phyloP scores from a whole-genome alignment of 2,888 invertebrate species.

The Eupithecia subfuscata region DNA sequence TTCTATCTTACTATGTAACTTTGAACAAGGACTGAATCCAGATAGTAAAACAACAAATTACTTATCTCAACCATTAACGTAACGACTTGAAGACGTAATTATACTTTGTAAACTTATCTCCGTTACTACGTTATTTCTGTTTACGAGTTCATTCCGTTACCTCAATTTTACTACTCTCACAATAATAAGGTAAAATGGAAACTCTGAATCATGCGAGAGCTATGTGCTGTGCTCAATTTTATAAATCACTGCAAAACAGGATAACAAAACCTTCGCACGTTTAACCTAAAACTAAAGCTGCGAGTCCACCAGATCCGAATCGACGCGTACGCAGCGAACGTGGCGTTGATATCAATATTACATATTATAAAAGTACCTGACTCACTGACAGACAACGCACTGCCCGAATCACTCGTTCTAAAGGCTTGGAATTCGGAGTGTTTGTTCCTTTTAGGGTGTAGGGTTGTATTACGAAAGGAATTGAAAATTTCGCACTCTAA shows the following conservation, averaged over 20 bases:
- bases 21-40: neutral
- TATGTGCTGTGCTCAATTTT: neutral
- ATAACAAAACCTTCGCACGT: neutral
- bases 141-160: constrained; percentile 22
- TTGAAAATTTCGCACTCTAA: no score
- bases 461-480: no score
- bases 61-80: constrained; percentile 16
- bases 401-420: no score
- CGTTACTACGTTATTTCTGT: constrained; percentile 9
- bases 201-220: neutral
- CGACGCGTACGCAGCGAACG: no score
- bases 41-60: constrained; percentile 12
- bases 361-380: no score
- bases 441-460: no score
- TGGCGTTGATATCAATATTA: no score
- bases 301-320: no score
- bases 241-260: neutral
- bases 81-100: constrained; percentile 30
- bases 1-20: neutral
- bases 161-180: neutral
- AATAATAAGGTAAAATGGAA: neutral
- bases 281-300: no score
- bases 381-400: no score
- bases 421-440: no score
- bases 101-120: constrained; percentile 35